Percentiles rank a stretch among this genome's conserved stretches.
Evolutionary conservation across 2,888 invertebrate species (phyloP).

Genomic region (Sympetrum striolatum): DNA sequence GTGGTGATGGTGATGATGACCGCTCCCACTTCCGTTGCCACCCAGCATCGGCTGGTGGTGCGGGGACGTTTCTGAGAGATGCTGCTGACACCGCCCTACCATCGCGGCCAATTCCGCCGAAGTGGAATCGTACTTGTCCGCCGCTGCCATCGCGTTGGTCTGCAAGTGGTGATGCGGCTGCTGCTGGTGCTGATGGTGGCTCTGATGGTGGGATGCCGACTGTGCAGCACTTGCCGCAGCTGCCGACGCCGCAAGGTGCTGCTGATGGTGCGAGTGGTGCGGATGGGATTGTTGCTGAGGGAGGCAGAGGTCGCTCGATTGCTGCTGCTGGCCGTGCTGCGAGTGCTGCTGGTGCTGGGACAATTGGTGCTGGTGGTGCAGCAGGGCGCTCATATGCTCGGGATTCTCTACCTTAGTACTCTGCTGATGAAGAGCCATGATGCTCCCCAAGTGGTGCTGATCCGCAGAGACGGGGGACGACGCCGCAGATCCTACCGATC

Average conservation of each 20-base stretch:
- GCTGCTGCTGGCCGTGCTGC: slow-evolving; percentile 60
- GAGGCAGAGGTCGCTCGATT: slow-evolving; percentile 50
- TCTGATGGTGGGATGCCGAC: slow-evolving; percentile 68
- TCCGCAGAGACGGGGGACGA: slow-evolving; percentile 56
- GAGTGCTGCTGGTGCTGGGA: slow-evolving; percentile 62
- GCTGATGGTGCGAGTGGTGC: slow-evolving; percentile 52
- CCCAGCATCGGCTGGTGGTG: slow-evolving; percentile 61
- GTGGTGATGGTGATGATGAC: slow-evolving; percentile 54
- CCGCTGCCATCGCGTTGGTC: slow-evolving; percentile 56
- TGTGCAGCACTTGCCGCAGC: slow-evolving; percentile 64
- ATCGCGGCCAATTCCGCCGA: slow-evolving; percentile 68
- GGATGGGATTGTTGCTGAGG: slow-evolving; percentile 52
- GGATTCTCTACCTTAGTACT: slow-evolving; percentile 63
- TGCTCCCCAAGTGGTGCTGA: slow-evolving; percentile 52
- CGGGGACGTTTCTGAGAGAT: slow-evolving; percentile 47
- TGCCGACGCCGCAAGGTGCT: slow-evolving; percentile 57
- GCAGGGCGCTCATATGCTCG: slow-evolving; percentile 70
- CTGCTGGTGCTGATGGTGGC: slow-evolving; percentile 62
- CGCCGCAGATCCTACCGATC: slow-evolving; percentile 65
- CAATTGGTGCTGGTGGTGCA: slow-evolving; percentile 67
- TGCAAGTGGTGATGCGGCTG: slow-evolving; percentile 52
- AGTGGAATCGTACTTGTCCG: slow-evolving; percentile 60
- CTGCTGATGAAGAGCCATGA: slow-evolving; percentile 57
- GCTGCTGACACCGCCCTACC: slow-evolving; percentile 70
- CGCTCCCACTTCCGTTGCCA: slow-evolving; percentile 62